phyloP scores from a whole-genome alignment of 2,113 vertebrate genomes.

The Danionella cerebrum region DNA sequence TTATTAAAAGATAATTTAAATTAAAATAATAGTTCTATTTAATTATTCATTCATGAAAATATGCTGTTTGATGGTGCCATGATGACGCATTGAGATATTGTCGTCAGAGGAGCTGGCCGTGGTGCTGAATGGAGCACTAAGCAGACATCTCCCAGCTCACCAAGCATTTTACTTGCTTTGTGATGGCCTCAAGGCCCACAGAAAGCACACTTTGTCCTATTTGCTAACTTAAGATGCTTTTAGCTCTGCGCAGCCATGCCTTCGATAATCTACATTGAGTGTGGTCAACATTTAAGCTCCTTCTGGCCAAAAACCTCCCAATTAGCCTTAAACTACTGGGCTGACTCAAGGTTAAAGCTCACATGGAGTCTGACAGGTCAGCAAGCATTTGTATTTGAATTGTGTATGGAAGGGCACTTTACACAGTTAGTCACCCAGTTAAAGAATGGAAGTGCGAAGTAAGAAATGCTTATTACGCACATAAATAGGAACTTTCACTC shows the following conservation, averaged over 20 bases:
- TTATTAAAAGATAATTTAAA: too few species aligned
- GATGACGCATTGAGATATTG: too few species aligned
- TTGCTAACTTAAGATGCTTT: not conserved
- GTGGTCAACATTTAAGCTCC: not conserved
- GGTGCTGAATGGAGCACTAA: conserved; percentile 33
- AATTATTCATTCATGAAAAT: too few species aligned
- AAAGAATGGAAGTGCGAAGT: too few species aligned
- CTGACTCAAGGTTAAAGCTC: not conserved
- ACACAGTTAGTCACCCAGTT: too few species aligned
- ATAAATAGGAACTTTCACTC: too few species aligned
- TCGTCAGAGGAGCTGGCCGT: conserved; percentile 20
- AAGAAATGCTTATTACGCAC: too few species aligned
- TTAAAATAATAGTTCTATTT: too few species aligned
- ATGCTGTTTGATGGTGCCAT: too few species aligned
- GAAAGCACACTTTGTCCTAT: not conserved
- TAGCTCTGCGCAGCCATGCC: not conserved
- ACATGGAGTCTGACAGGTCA: not conserved
- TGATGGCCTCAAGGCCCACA: not conserved
- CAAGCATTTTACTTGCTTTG: not conserved
- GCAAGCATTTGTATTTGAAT: too few species aligned
- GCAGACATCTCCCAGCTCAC: not conserved
- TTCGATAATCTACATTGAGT: not conserved
- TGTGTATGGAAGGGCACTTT: too few species aligned
- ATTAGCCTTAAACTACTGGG: not conserved
- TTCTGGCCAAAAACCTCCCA: not conserved